These are phyloP conservation scores for Pachyramphus minor DNA, from an alignment of 2,113 vertebrate genomes.

Conservation along the genomic window DNA sequence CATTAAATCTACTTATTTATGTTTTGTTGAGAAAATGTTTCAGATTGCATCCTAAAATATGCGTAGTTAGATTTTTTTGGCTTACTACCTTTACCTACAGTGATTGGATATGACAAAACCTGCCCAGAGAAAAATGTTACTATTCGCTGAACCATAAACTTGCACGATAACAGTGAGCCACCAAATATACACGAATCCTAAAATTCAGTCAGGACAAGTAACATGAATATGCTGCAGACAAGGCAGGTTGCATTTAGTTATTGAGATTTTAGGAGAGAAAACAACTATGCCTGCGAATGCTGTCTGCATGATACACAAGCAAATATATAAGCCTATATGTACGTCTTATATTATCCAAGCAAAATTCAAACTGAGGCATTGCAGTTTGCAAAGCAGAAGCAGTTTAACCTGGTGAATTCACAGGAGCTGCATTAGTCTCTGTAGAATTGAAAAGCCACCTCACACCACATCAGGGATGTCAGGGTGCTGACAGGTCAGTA, in stretches of 20 bases:
- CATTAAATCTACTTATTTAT: not conserved
- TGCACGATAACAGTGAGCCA: not conserved
- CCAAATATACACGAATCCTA: not conserved
- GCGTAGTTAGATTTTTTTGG: not conserved
- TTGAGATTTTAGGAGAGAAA: not conserved
- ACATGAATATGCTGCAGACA: not conserved
- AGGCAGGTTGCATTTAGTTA: not conserved
- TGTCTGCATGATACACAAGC: not conserved
- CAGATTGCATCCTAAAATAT: not conserved
- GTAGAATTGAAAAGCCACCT: not conserved
- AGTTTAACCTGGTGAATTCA: not conserved
- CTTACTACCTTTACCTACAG: not conserved
- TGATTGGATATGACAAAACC: not conserved
- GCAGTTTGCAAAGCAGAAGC: not conserved
- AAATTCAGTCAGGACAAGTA: not conserved
- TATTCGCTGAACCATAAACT: not conserved
- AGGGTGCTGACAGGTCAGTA: fast-evolving
- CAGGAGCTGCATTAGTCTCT: not conserved
- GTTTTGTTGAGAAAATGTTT: not conserved
- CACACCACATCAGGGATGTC: not conserved
- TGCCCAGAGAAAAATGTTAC: not conserved
- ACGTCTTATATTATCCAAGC: not conserved
- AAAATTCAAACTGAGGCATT: not conserved
- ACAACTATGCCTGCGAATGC: not conserved
- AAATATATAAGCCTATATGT: not conserved